Evolutionary conservation across 1,140 invertebrate species (phyloP).

Genomic region (Cylas formicarius): DNA sequence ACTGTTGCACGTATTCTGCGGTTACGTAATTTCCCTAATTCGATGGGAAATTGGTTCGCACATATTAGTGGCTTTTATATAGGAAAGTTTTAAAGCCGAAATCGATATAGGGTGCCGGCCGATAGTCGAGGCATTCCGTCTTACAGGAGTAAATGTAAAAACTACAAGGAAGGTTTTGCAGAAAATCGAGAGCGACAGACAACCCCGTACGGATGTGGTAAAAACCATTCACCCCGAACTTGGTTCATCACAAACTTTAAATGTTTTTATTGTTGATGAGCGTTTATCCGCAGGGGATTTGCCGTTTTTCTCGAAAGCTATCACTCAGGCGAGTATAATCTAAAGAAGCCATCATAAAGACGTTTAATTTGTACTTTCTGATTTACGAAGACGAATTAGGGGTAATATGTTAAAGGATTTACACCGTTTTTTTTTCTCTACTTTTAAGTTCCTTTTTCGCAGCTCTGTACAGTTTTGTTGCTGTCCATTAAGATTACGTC

Average conservation of each 20-base stretch:
- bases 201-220: conserved; percentile 25
- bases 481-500: too few species aligned
- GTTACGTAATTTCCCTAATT: too few species aligned
- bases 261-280: conserved; percentile 35
- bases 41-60: too few species aligned
- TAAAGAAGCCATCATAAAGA: conserved; percentile 24
- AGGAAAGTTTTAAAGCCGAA: conserved; percentile 13
- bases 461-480: too few species aligned
- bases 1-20: too few species aligned
- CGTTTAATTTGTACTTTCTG: conserved; percentile 26
- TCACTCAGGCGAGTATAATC: conserved; percentile 23
- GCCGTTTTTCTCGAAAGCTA: conserved; percentile 20
- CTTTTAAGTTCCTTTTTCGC: too few species aligned
- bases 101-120: conserved; percentile 20
- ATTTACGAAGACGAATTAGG: conserved; percentile 25
- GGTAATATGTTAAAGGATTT: conserved; percentile 23
- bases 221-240: conserved; percentile 27
- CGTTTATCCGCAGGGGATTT: conserved; percentile 30
- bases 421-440: conserved; percentile 16
- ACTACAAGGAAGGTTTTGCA: conserved; percentile 24
- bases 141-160: conserved; percentile 25
- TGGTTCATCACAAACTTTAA: conserved; percentile 29
- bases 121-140: conserved; percentile 13
- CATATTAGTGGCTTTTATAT: too few species aligned
- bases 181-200: conserved; percentile 14